These are phyloP conservation scores for Pampusana beccarii DNA, from an alignment of 2,113 vertebrate species.

Conservation along the genomic window DNA sequence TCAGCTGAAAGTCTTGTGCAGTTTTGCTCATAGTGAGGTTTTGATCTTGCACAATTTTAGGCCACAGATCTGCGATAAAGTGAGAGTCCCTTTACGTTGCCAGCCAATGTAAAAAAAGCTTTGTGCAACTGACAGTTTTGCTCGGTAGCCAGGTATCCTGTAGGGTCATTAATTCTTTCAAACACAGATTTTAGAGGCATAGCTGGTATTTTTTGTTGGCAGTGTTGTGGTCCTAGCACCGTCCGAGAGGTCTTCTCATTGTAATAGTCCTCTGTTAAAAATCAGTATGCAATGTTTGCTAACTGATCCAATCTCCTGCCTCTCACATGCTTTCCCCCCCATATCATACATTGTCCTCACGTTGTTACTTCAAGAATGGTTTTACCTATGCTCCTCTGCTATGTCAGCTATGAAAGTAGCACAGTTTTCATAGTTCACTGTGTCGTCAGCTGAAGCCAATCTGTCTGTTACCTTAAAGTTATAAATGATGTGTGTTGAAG, in stretches of 20 bases:
- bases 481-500: neutral
- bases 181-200: slow-evolving; percentile 55
- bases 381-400: neutral
- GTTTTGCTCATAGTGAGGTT: neutral
- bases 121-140: neutral
- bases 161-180: slow-evolving; percentile 36
- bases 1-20: neutral
- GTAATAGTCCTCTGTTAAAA: neutral
- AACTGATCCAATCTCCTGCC: neutral
- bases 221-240: neutral
- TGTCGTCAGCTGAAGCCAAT: neutral
- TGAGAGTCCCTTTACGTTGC: neutral
- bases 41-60: neutral
- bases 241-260: neutral
- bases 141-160: neutral
- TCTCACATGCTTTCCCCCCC: neutral
- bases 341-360: neutral
- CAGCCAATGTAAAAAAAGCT: neutral
- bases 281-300: neutral
- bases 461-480: neutral
- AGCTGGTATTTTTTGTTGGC: neutral
- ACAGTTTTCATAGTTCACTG: neutral
- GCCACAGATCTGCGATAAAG: neutral
- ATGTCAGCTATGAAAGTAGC: neutral
- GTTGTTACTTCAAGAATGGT: neutral